Base-by-base conservation (phyloP, 2,888 invertebrate genomes). In the Stegophylla sp. region DNA sequence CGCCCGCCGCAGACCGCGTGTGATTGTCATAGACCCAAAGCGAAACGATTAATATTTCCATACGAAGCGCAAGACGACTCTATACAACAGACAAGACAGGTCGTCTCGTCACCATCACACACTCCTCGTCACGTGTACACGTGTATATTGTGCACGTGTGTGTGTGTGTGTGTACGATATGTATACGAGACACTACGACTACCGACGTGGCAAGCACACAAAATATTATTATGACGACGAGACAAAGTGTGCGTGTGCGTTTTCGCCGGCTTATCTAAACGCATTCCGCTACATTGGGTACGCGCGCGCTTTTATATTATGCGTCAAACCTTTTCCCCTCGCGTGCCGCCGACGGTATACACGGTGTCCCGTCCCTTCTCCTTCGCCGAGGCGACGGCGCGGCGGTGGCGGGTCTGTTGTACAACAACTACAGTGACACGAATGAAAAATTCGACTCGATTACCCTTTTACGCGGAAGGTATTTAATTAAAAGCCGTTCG, bases 401-500 rank as follows among this genome's bases (percentile, higher is more conserved):
- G n/a, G n/a, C n/a, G n/a, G n/a, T n/a, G n/a, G n/a, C 67, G 17
- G 41, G 45, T 63, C 75, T 23, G n/a, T n/a, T n/a, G n/a, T n/a
- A n/a, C n/a, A n/a, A n/a, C n/a, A n/a, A n/a, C n/a, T n/a, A n/a
- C n/a, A 34, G 61, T 79, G 79, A 79, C 79, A 63, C 61, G 69
- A 41, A 71, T 61, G 79, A 79, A 79, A 79, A 79, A 79, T 79
- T 79, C 61, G 71, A 79, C 79, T 79, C 79, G 79, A 79, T 79
- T 71, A 71, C 79, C 79, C 79, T 71, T 79, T 69, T 75, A 17
- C 51, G 63, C 15, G 69, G 56, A 26, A 79, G 79, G 71, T 79
- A 79, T 79, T 79, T 79, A 71, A 79, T 71, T 79, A 69, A 77
- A 69, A 79, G 53, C 69, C 69, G 71, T 71, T 79, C 59, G 61